phyloP scores from a whole-genome alignment of 2,113 vertebrate species.

The Saiga tatarica region DNA sequence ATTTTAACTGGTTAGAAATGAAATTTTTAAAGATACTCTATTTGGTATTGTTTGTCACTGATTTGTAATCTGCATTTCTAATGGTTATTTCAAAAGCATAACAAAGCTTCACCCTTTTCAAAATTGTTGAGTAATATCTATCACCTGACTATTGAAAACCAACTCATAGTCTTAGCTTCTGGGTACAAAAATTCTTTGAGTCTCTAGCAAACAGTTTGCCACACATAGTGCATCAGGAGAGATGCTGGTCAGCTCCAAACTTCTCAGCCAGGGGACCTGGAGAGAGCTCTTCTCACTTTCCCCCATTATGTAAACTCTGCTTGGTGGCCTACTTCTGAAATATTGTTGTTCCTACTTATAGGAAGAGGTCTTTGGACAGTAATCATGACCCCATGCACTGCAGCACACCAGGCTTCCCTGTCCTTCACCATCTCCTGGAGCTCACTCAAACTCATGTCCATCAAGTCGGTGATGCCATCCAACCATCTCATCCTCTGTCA shows the following conservation, averaged over 20 bases:
- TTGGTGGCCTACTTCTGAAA: background rate
- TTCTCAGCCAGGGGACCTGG: background rate
- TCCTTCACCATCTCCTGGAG: background rate
- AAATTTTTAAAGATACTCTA: background rate
- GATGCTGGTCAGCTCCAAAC: background rate
- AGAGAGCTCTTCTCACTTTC: background rate
- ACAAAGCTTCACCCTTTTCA: background rate
- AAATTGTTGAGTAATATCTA: background rate
- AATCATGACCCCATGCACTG: background rate
- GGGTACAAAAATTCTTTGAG: background rate
- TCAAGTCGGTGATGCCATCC: background rate
- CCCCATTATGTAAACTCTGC: background rate
- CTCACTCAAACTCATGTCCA: background rate
- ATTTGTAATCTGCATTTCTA: background rate
- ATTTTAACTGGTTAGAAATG: background rate
- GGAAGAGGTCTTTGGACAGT: background rate
- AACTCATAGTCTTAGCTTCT: background rate
- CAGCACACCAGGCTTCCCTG: background rate
- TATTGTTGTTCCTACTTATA: background rate
- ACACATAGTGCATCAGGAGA: accelerated
- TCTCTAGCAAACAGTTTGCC: background rate
- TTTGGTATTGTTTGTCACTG: background rate
- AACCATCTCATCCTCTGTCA: background rate
- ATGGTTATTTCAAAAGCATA: background rate
- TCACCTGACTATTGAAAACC: background rate